Base-by-base conservation (phyloP, 2,888 invertebrate genomes). In the Drosophila aldrichi region DNA sequence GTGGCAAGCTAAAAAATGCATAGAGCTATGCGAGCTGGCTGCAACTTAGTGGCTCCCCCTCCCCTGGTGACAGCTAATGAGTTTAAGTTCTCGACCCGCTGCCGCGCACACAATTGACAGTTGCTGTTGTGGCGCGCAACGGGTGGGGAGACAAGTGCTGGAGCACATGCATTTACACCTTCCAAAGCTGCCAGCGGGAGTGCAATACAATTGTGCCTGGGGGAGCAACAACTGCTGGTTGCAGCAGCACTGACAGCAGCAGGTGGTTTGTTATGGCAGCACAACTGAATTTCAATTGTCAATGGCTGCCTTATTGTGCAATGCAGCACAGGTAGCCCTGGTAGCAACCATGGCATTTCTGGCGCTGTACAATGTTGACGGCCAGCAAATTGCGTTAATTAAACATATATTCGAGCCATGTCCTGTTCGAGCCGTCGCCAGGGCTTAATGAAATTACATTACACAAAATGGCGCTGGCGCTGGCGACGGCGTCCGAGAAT, bases 41-140 rank as follows among this genome's bases (percentile, higher is more conserved):
- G 60, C 62, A 34, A 49, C 8, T 49, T 34, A 34, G 49, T 40
- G 25, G 9, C 65, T 76, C 71, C 88, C 74, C 29, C 46, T n/a
- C 76, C 46, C 79, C 51, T 74, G 82, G 88, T 74, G 74, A 74
- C 71, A 76, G 85, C 88, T 85, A 85, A 85, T 85, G 84, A 85
- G 84, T 85, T 85, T 88, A 88, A 88, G 85, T 85, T 85, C 81
- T 82, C 74, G 72, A 74, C 81, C 79, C 69, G 71, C 71, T 79
- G 77, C 77, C 82, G 60, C 82, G 60, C 69, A 55, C 75, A 79
- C 76, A 81, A 83, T 83, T 87, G 83, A 87, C 83, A 87, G 79
- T 70, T 66, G 65, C 49, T 49, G 60, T 65, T 9, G 68, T 18
- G 34, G 29, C 25, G 41, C 49, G 7, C 49, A 5, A 14, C 12